phyloP scores from a whole-genome alignment of 2,888 invertebrate species.

The Chelonus formosanus region DNA sequence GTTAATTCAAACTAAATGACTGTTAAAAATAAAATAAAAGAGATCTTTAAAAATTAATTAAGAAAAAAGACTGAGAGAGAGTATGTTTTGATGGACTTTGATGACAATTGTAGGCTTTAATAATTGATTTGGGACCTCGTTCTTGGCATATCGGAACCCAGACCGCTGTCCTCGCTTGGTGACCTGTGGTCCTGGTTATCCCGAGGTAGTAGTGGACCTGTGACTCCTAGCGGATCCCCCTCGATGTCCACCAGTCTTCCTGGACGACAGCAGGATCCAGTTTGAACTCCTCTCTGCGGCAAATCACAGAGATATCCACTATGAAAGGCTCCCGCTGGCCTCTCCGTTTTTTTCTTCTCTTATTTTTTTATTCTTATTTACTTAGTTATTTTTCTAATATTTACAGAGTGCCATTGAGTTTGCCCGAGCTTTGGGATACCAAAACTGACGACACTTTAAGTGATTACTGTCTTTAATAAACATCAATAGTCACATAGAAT shows the following conservation, averaged over 20 bases:
- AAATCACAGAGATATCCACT: constrained; percentile 55
- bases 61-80: too few relatives aligned
- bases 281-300: constrained; percentile 58
- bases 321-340: constrained; percentile 42
- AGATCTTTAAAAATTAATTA: too few relatives aligned
- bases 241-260: constrained; percentile 63
- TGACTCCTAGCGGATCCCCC: constrained; percentile 63
- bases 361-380: constrained; percentile 24
- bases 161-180: constrained; percentile 94
- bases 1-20: too few relatives aligned
- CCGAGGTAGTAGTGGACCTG: constrained; percentile 59
- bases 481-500: constrained; percentile 15
- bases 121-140: constrained; percentile 50
- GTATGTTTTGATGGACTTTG: too few relatives aligned
- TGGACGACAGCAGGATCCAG: constrained; percentile 58
- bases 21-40: too few relatives aligned
- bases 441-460: too few relatives aligned
- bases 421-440: constrained; percentile 52
- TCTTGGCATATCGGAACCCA: constrained; percentile 81
- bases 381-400: neutral
- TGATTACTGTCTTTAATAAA: too few relatives aligned
- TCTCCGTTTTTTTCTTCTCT: constrained; percentile 12
- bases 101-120: too few relatives aligned
- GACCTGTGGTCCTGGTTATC: constrained; percentile 80
- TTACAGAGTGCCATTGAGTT: constrained; percentile 44